A percentile compares a stretch with the other conserved stretches of the same genome.
Evolutionary conservation across 2,888 invertebrate genomes (phyloP).

Genomic region (Micropterix aruncella): DNA sequence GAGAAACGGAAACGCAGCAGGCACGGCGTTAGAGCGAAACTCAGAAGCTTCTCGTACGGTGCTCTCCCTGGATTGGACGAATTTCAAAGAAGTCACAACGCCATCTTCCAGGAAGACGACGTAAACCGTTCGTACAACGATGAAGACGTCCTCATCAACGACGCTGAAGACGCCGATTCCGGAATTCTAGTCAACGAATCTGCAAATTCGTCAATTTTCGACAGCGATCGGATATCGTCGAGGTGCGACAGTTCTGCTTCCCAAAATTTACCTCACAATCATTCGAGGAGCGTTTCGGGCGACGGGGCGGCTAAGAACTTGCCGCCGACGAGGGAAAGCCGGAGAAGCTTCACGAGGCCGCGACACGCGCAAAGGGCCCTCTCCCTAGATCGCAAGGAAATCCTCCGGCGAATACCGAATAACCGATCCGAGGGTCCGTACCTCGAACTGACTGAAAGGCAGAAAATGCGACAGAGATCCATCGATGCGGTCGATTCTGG

Average conservation of each 20-base stretch:
- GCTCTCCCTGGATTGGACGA: conserved; percentile 59
- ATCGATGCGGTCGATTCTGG: conserved; percentile 26
- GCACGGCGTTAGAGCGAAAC: conserved; percentile 34
- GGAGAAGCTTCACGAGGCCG: conserved; percentile 15
- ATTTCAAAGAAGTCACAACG: conserved; percentile 44
- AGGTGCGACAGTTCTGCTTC: conserved; percentile 39
- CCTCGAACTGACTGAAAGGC: conserved; percentile 34
- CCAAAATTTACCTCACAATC: conserved; percentile 24
- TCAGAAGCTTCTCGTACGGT: conserved; percentile 62
- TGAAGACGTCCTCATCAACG: conserved; percentile 40
- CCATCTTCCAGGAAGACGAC: conserved; percentile 47
- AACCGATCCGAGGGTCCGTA: conserved; percentile 26
- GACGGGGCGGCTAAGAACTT: conserved; percentile 28
- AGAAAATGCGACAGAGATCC: conserved; percentile 33
- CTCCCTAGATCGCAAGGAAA: conserved; percentile 40
- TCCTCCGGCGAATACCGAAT: conserved; percentile 34
- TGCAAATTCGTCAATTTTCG: conserved; percentile 49
- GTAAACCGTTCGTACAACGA: conserved; percentile 35
- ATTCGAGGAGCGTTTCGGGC: conserved; percentile 34
- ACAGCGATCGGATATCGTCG: conserved; percentile 37
- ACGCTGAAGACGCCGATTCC: conserved; percentile 59
- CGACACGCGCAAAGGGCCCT: conserved; percentile 36
- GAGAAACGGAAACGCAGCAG: conserved; percentile 26
- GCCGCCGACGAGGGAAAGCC: not conserved
- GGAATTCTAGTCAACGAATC: conserved; percentile 64